Percentiles rank a stretch among this genome's conserved stretches.
These are phyloP conservation scores for Trachymyrmex cornetzi DNA, from an alignment of 1,140 invertebrate species.

Conservation along the genomic window DNA sequence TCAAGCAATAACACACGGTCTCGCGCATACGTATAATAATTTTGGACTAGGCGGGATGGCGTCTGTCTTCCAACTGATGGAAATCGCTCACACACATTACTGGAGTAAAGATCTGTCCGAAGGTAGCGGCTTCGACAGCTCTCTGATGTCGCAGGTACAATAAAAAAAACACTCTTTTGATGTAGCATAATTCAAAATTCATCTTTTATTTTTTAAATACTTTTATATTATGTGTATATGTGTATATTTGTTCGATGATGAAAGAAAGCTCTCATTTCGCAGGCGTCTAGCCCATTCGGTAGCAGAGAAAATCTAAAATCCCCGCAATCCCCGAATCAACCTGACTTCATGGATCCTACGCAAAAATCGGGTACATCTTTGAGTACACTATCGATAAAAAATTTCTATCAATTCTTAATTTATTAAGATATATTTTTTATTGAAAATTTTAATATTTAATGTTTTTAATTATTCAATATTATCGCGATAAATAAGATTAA, in stretches of 20 bases:
- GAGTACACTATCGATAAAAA: background rate
- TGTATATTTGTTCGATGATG: conserved; percentile 13
- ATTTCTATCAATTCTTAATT: background rate
- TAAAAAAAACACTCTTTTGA: background rate
- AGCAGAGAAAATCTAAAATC: conserved; percentile 92
- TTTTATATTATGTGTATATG: background rate
- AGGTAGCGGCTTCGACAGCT: conserved; percentile 85
- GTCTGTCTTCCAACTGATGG: conserved; percentile 97
- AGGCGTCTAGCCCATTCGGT: conserved; percentile 92
- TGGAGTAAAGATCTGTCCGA: conserved; percentile 96
- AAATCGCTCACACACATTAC: conserved; percentile 99
- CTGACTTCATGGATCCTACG: conserved; percentile 85
- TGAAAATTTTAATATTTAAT: conserved; percentile 1
- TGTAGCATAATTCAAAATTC: background rate
- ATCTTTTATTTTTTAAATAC: background rate
- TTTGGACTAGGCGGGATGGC: conserved; percentile 99
- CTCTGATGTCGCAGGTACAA: conserved; percentile 87
- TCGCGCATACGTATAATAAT: conserved; percentile 97
- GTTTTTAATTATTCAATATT: background rate
- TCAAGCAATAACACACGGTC: conserved; percentile 94
- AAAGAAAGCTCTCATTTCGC: conserved; percentile 31
- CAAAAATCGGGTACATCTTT: conserved; percentile 78
- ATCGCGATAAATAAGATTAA: background rate
- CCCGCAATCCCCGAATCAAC: conserved; percentile 88
- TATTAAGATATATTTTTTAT: background rate